Conservation (phyloP, 2,797 vertebrate species). For the Amblyraja radiata region DNA sequence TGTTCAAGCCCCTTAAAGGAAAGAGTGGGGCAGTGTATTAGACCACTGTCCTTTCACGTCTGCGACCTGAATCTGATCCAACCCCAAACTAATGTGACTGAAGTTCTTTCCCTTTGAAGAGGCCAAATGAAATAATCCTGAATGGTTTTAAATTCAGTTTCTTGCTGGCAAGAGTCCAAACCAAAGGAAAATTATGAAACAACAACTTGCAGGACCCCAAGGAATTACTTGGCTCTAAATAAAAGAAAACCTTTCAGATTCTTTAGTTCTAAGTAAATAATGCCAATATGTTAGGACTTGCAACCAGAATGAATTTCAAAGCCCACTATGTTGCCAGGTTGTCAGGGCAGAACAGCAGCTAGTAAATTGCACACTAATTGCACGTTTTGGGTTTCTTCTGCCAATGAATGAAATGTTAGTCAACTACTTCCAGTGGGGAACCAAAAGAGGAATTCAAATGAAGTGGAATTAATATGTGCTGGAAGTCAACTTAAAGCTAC, state of each 20-base stretch:
- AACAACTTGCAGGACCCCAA: neutral
- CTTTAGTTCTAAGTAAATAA: constrained; percentile 26
- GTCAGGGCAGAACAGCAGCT: neutral
- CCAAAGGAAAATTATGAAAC: constrained; percentile 19
- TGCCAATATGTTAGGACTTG: neutral
- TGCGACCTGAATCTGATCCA: neutral
- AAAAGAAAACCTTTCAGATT: constrained; percentile 10
- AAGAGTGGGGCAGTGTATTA: neutral
- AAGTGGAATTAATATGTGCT: neutral
- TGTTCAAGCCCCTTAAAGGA: neutral
- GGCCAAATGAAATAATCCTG: neutral
- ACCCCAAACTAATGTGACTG: neutral
- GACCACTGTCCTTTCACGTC: neutral
- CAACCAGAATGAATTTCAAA: neutral
- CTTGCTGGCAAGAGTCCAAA: neutral
- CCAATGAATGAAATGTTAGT: constrained; percentile 18
- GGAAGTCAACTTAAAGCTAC: neutral
- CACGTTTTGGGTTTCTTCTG: neutral
- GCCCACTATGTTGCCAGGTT: neutral
- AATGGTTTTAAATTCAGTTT: neutral
- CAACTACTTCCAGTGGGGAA: neutral
- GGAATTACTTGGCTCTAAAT: neutral
- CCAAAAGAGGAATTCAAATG: constrained; percentile 4
- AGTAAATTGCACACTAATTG: constrained; percentile 9
- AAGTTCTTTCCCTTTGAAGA: neutral